Evolutionary conservation across 2,113 vertebrate genomes (phyloP).

Genomic region (Cyrtonyx montezumae): DNA sequence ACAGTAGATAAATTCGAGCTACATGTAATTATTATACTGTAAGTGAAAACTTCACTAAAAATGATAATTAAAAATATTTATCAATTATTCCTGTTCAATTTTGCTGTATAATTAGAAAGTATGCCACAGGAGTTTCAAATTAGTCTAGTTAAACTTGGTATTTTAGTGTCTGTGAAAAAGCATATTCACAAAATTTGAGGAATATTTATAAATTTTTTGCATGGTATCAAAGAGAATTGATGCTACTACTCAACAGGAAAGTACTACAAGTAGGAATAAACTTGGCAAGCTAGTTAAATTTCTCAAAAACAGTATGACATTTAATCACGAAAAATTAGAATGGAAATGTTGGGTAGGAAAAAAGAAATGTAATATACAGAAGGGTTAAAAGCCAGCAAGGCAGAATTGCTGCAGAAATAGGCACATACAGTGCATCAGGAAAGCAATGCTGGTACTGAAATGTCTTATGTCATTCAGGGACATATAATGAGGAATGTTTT

Average conservation of each 20-base stretch:
- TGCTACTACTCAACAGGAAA: not conserved
- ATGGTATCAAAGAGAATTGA: not conserved
- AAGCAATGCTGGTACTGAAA: not conserved
- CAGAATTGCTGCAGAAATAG: not conserved
- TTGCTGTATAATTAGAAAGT: not conserved
- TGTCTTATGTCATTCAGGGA: not conserved
- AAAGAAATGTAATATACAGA: not conserved
- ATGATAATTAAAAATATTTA: not conserved
- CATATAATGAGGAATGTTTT: not conserved
- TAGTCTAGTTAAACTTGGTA: not conserved
- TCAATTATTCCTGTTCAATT: not conserved
- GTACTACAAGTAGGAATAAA: not conserved
- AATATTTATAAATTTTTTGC: not conserved
- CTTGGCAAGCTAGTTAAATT: not conserved
- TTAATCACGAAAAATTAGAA: not conserved
- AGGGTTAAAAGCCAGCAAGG: not conserved
- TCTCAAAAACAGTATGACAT: not conserved
- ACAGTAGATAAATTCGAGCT: not conserved
- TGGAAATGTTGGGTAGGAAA: not conserved
- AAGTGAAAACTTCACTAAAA: not conserved
- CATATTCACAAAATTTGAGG: not conserved
- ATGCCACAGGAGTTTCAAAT: not conserved
- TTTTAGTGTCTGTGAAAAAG: not conserved
- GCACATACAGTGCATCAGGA: not conserved
- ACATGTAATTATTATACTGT: not conserved